These are phyloP conservation scores for Ptychochromis oligacanthus DNA, from an alignment of 2,113 vertebrate genomes.

Conservation along the genomic window DNA sequence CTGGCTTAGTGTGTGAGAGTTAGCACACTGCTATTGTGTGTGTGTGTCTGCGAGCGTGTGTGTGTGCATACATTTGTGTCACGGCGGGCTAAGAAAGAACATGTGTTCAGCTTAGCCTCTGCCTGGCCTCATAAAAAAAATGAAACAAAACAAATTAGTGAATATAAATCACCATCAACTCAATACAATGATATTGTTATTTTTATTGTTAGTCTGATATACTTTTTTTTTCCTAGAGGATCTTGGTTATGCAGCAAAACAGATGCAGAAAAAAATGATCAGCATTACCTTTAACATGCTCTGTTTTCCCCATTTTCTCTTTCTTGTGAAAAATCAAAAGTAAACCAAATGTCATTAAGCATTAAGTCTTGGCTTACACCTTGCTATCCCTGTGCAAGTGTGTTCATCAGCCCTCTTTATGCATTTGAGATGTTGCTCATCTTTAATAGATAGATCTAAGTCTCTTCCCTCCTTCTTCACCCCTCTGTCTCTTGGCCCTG, in stretches of 20 bases:
- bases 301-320: neutral
- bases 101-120: slow-evolving; percentile 65
- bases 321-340: slow-evolving; percentile 46
- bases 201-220: slow-evolving; percentile 25
- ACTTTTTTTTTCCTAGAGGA: neutral
- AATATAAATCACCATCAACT: slow-evolving; percentile 47
- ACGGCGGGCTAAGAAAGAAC: slow-evolving; percentile 58
- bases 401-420: slow-evolving; percentile 63
- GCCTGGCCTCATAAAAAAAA: slow-evolving; percentile 22
- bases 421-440: slow-evolving; percentile 76
- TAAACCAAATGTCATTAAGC: slow-evolving; percentile 39
- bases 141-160: slow-evolving; percentile 28
- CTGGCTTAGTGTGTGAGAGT: slow-evolving; percentile 55
- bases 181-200: slow-evolving; percentile 12
- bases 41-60: neutral
- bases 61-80: slow-evolving; percentile 48
- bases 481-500: slow-evolving; percentile 55
- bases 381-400: slow-evolving; percentile 44
- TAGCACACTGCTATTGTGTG: slow-evolving; percentile 51
- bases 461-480: slow-evolving; percentile 57
- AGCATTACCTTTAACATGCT: slow-evolving; percentile 15
- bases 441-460: slow-evolving; percentile 75
- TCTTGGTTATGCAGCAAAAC: slow-evolving; percentile 1
- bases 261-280: slow-evolving; percentile 30
- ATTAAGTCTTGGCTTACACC: slow-evolving; percentile 59